A percentile compares a stretch with the other conserved stretches of the same genome.
phyloP scores from a whole-genome alignment of 2,113 vertebrate genomes.

The Larimichthys polyactis region DNA sequence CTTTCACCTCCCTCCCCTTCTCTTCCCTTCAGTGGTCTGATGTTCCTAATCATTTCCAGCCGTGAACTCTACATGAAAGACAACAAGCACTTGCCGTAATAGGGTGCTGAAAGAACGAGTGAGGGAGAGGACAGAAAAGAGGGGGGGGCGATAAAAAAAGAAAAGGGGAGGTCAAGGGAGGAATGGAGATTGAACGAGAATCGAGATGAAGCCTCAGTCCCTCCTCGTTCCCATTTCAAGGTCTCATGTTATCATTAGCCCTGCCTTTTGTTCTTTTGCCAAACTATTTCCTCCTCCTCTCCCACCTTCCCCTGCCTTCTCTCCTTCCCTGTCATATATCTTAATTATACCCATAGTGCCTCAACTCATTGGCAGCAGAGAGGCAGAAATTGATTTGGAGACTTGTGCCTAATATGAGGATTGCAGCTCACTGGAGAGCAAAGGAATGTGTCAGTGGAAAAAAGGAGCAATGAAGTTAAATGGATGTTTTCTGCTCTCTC shows the following conservation, averaged over 20 bases:
- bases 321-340: constrained; percentile 58
- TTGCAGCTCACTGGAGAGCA: constrained; percentile 59
- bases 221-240: constrained; percentile 68
- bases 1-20: constrained; percentile 61
- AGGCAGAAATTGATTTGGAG: constrained; percentile 67
- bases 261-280: constrained; percentile 75
- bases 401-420: constrained; percentile 48
- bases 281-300: constrained; percentile 44
- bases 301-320: constrained; percentile 38
- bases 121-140: constrained; percentile 58
- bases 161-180: constrained; percentile 69
- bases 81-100: constrained; percentile 79
- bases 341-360: constrained; percentile 69
- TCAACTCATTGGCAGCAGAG: constrained; percentile 52
- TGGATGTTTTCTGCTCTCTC: constrained; percentile 35
- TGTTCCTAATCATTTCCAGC: constrained; percentile 82
- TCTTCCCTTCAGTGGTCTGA: constrained; percentile 70
- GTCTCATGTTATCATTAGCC: constrained; percentile 75
- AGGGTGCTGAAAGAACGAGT: constrained; percentile 76
- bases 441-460: constrained; percentile 63
- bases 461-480: constrained; percentile 46
- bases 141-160: constrained; percentile 34
- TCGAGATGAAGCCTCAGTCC: constrained; percentile 52
- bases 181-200: constrained; percentile 65
- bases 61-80: constrained; percentile 81